These are phyloP conservation scores for Apeltes quadracus DNA, from an alignment of 2,113 vertebrate species.

Conservation along the genomic window DNA sequence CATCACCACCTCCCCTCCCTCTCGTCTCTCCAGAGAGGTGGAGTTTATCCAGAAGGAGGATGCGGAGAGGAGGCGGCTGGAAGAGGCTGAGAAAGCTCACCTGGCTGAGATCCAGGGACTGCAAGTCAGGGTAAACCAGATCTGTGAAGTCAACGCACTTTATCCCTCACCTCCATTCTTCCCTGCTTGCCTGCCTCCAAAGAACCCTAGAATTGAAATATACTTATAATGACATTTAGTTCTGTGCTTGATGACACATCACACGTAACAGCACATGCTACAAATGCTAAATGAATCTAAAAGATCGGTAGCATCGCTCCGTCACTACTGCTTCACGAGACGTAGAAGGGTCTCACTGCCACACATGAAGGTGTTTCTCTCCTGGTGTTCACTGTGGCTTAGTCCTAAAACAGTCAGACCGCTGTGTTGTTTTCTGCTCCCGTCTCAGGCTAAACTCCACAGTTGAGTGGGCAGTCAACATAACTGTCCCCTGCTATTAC, in stretches of 20 bases:
- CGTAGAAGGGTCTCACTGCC: not conserved
- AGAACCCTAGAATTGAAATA: not conserved
- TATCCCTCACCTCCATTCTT: constrained; percentile 3
- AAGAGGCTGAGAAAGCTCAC: constrained; percentile 94
- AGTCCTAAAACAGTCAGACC: constrained; percentile 14
- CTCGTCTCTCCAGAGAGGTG: constrained; percentile 84
- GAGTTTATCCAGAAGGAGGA: constrained; percentile 97
- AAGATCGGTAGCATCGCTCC: not conserved
- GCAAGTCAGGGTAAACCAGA: constrained; percentile 86
- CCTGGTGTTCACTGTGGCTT: constrained; percentile 12
- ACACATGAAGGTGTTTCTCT: not conserved
- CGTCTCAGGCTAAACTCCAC: constrained; percentile 14
- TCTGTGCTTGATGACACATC: not conserved
- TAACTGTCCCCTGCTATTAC: constrained; percentile 16
- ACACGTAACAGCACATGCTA: not conserved
- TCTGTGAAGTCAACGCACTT: not conserved
- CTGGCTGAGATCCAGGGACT: constrained; percentile 92
- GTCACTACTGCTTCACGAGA: not conserved
- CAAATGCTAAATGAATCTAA: not conserved
- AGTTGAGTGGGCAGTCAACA: constrained; percentile 32
- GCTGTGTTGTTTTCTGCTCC: constrained; percentile 31
- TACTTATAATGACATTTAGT: not conserved
- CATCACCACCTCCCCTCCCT: constrained; percentile 14
- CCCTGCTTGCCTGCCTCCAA: not conserved
- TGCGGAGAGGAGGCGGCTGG: constrained; percentile 90